Evolutionary conservation across 2,888 invertebrate species (phyloP).

Genomic region (Aphrophora alni): DNA sequence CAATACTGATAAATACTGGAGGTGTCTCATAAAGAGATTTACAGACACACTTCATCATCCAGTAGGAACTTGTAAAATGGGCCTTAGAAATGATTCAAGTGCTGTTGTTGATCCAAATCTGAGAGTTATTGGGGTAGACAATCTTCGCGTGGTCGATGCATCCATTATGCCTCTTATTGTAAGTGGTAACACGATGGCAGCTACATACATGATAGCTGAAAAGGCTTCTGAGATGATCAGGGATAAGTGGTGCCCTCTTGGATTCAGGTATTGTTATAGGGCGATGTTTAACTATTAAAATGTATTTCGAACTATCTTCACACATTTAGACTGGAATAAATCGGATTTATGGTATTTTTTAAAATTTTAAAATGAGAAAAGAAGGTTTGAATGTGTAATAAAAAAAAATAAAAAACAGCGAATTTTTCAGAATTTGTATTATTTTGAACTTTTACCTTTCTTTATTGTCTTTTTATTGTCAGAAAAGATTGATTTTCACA

Average conservation of each 20-base stretch:
- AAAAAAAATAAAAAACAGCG: no score
- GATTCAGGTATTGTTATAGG: no score
- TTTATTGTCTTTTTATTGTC: no score
- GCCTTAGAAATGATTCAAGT: conserved; percentile 63
- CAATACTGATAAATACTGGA: background rate
- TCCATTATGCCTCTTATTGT: conserved; percentile 83
- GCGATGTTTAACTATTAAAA: no score
- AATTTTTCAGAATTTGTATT: no score
- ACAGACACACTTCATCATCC: conserved; percentile 77
- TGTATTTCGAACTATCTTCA: no score
- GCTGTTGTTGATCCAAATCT: conserved; percentile 76
- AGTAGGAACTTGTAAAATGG: conserved; percentile 84
- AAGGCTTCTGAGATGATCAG: conserved; percentile 84
- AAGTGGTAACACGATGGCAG: conserved; percentile 83
- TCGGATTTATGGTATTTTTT: no score
- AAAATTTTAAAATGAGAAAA: no score
- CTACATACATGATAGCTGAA: conserved; percentile 84
- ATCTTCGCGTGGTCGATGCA: conserved; percentile 78
- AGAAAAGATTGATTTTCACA: no score
- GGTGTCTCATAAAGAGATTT: background rate
- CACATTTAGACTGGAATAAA: no score
- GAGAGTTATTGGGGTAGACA: conserved; percentile 69
- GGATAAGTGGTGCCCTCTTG: conserved; percentile 69
- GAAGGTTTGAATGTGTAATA: no score
- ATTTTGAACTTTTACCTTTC: no score